Evolutionary conservation across 2,113 vertebrate species (phyloP).

Genomic region (Grammomys dolichurus): DNA sequence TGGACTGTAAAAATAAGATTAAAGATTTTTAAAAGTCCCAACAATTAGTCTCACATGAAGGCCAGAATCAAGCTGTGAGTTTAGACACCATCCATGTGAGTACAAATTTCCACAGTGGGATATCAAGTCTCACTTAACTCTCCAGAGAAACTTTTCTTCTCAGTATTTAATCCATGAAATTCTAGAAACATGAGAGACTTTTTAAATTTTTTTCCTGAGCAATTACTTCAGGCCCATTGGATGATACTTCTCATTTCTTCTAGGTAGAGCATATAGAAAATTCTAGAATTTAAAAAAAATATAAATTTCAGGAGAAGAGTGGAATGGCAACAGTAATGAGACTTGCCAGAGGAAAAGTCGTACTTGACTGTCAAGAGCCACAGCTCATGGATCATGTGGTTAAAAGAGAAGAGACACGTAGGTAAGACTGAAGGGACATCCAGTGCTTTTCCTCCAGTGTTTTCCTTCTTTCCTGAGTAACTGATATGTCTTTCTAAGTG

Average conservation of each 20-base stretch:
- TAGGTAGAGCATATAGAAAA: background rate
- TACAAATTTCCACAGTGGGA: background rate
- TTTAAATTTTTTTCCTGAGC: background rate
- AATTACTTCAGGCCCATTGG: background rate
- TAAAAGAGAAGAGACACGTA: background rate
- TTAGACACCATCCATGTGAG: background rate
- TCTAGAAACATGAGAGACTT: background rate
- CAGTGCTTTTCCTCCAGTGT: background rate
- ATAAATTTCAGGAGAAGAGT: slow-evolving; percentile 1
- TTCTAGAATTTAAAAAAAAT: background rate
- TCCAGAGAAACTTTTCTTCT: background rate
- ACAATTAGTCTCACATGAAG: background rate
- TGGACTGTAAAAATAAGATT: no score
- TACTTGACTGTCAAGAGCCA: background rate
- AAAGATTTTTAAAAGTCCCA: background rate
- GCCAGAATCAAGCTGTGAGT: background rate
- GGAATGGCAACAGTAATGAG: slow-evolving; percentile 45
- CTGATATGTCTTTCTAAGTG: slow-evolving; percentile 58
- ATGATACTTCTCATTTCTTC: slow-evolving; percentile 3
- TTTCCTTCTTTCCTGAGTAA: background rate
- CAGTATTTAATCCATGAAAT: background rate
- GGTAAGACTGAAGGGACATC: background rate
- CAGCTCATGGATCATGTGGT: background rate
- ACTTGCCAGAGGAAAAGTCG: background rate
- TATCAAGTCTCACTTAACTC: background rate